A percentile compares a stretch with the other conserved stretches of the same genome.
These are phyloP conservation scores for Pluvialis apricaria DNA, from an alignment of 2,113 vertebrate species.

Conservation along the genomic window DNA sequence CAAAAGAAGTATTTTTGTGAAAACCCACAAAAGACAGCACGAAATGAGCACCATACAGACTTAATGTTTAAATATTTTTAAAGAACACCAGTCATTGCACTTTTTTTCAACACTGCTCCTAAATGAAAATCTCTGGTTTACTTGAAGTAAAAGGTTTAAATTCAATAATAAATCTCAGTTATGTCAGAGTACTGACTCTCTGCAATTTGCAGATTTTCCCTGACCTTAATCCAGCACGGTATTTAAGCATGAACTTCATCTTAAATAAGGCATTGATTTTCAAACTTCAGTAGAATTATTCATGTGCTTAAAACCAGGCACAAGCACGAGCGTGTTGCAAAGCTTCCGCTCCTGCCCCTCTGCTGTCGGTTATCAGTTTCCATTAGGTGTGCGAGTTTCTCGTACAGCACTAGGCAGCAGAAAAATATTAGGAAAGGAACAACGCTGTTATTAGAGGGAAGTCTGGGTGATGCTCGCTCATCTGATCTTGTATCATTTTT, in stretches of 20 bases:
- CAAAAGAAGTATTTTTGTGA: neutral
- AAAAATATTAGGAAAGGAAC: neutral
- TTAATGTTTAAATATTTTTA: neutral
- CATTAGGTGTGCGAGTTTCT: neutral
- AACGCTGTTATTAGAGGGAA: neutral
- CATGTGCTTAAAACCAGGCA: neutral
- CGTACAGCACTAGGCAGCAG: neutral
- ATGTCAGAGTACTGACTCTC: neutral
- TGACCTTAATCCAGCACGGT: neutral
- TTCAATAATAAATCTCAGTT: neutral
- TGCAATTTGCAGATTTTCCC: neutral
- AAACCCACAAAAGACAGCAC: neutral
- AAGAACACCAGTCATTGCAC: neutral
- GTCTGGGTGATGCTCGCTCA: neutral
- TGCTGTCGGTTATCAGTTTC: neutral
- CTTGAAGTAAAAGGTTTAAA: neutral
- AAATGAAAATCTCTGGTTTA: neutral
- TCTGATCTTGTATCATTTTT: neutral
- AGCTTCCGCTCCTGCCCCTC: neutral
- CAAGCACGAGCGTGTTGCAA: rapidly evolving
- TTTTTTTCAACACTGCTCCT: neutral
- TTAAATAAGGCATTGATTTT: neutral
- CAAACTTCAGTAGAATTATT: conserved; percentile 14
- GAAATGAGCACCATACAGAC: neutral
- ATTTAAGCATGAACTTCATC: neutral